Conservation (phyloP, 2,888 invertebrate species). For the Orthosia gothica region DNA sequence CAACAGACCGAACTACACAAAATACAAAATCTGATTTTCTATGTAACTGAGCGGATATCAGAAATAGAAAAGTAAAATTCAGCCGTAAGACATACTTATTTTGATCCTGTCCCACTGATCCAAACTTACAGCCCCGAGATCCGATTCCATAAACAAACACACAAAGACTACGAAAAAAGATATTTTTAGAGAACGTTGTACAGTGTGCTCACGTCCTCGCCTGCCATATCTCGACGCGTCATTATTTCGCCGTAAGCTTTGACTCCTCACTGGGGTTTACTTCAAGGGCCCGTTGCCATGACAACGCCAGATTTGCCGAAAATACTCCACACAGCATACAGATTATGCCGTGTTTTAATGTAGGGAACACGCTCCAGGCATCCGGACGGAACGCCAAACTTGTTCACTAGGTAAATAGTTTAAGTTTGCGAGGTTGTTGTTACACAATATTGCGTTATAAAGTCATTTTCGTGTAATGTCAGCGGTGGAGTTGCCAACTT, state of each 20-base stretch:
- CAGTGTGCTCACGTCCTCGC: constrained; percentile 68
- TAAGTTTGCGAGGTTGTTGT: constrained; percentile 76
- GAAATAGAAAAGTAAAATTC: constrained; percentile 7
- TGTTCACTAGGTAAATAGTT: constrained; percentile 87
- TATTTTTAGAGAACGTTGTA: constrained; percentile 56
- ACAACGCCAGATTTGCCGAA: constrained; percentile 85
- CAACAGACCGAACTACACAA: neutral
- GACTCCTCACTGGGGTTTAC: constrained; percentile 78
- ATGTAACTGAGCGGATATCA: neutral
- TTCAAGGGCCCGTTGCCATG: constrained; percentile 83
- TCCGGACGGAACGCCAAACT: constrained; percentile 83
- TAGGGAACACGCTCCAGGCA: constrained; percentile 77
- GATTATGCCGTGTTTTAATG: constrained; percentile 78
- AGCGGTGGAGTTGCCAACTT: constrained; percentile 78
- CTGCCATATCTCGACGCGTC: constrained; percentile 85
- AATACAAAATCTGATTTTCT: neutral
- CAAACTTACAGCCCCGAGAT: constrained; percentile 56
- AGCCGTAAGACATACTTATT: constrained; percentile 28
- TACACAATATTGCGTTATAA: constrained; percentile 82
- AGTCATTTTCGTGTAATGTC: constrained; percentile 80
- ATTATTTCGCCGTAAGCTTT: constrained; percentile 86
- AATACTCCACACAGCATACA: constrained; percentile 83
- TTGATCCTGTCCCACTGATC: constrained; percentile 43
- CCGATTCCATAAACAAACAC: constrained; percentile 66
- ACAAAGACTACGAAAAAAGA: constrained; percentile 55